Evolutionary conservation across 1,140 invertebrate genomes (phyloP).

Genomic region (Ips typographus): DNA sequence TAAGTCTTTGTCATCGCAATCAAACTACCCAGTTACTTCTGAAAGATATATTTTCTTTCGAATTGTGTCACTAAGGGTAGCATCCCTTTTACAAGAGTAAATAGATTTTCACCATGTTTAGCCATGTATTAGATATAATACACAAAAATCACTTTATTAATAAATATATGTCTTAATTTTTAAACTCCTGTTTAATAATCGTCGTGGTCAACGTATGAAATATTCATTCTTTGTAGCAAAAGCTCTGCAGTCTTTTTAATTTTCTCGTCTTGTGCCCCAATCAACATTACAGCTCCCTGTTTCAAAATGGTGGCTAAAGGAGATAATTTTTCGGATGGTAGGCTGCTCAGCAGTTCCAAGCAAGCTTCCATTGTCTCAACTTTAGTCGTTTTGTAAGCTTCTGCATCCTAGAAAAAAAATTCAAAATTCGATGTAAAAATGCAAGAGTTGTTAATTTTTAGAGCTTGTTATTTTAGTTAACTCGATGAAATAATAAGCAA

Average conservation of each 20-base stretch:
- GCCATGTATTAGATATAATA: too few species aligned
- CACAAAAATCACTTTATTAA: too few species aligned
- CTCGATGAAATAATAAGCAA: too few species aligned
- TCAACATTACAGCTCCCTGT: constrained; percentile 57
- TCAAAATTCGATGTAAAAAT: neutral
- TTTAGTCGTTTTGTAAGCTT: constrained; percentile 58
- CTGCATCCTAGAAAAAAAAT: constrained; percentile 54
- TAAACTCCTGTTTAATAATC: constrained; percentile 20
- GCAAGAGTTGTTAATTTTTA: too few species aligned
- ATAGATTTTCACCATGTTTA: too few species aligned
- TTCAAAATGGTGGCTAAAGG: constrained; percentile 57
- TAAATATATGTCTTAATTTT: too few species aligned
- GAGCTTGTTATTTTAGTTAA: too few species aligned
- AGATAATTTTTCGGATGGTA: constrained; percentile 57
- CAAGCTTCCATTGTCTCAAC: constrained; percentile 63
- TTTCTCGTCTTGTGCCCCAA: constrained; percentile 49
- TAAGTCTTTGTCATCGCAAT: too few species aligned
- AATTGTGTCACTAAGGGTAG: too few species aligned
- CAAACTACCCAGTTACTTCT: too few species aligned
- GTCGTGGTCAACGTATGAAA: constrained; percentile 48
- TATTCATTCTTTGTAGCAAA: constrained; percentile 51
- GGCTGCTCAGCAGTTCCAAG: constrained; percentile 59
- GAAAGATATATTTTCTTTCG: too few species aligned
- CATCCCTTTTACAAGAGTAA: too few species aligned
- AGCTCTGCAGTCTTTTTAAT: constrained; percentile 57